Base-by-base conservation (phyloP, 2,888 invertebrate species). In the Syrista parreyssii region DNA sequence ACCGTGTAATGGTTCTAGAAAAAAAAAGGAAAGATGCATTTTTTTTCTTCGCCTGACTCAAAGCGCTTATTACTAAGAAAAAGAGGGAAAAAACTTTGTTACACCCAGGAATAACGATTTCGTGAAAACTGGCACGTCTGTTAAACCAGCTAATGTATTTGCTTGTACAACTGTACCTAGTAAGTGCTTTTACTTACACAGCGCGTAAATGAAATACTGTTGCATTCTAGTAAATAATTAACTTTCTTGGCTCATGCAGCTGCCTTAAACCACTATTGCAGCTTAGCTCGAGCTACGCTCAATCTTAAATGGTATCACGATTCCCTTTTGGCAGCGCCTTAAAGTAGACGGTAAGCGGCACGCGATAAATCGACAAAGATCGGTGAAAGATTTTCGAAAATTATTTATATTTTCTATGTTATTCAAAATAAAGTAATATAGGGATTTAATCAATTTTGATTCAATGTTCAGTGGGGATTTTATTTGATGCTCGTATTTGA, bases 151-250 rank as follows among this genome's bases (percentile, higher is more conserved):
- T 86, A 86, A 86, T 85, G 86, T 84, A 86, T 86, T 86, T 85
- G 82, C 86, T 68, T 79, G 82, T 75, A 76, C 77, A 78, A 71
- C 71, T 31, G 6, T 71, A 9, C 31, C 31, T 12, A 82, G 81
- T 82, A 76, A 78, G 80, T 36, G 40, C 40, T 15, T 15, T 55
- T 55, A 55, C 40, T 15, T 23, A 55, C 40, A 55, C 80, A 83
- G 80, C 79, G 81, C 78, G 84, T 82, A 80, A 86, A 86, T 86
- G 86, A 86, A 86, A 86, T 85, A 85, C 84, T 80, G 85, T 80
- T 81, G 84, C 84, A 83, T 86, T 77, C 83, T 80, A 84, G 86
- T 84, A 86, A 86, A 86, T 86, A 86, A 86, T 84, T 81, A 86
- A 86, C 85, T 86, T 86, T 86, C 86, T 85, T 86, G 86, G 82